A percentile compares a stretch with the other conserved stretches of the same genome.
Conservation (phyloP, 1,140 invertebrate species). For the Macrobrachium nipponense region DNA sequence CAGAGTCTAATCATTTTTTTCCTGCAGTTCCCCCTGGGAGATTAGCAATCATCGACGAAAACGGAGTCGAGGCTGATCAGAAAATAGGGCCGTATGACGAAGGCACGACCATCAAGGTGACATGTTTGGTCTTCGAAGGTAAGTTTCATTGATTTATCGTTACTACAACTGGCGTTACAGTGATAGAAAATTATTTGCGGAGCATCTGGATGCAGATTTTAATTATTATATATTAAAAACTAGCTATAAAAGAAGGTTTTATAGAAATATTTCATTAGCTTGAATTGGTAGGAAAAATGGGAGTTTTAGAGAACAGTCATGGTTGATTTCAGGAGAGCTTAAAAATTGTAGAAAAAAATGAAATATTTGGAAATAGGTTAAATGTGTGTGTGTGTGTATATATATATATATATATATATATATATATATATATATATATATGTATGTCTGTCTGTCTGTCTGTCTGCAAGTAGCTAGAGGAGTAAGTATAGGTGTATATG, state of each 20-base stretch:
- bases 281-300: no score
- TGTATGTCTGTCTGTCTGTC: background rate
- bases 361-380: background rate
- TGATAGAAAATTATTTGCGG: background rate
- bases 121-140: conserved; percentile 46
- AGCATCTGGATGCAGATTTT: background rate
- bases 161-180: background rate
- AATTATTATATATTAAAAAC: background rate
- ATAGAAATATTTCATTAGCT: no score
- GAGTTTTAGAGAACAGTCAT: no score
- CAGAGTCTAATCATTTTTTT: background rate
- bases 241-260: background rate
- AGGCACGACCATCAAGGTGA: conserved; percentile 22
- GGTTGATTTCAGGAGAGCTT: no score
- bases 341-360: no score
- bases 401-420: conserved; percentile 16
- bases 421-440: conserved; percentile 8
- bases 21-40: conserved; percentile 29
- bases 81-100: conserved; percentile 30
- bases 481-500: no score
- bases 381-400: background rate
- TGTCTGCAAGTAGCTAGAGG: background rate
- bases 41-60: conserved; percentile 10
- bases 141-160: background rate
- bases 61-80: background rate